Percentiles rank a stretch among this genome's conserved stretches.
These are phyloP conservation scores for Schrankia costaestrigalis DNA, from an alignment of 2,888 invertebrate genomes.

Conservation along the genomic window DNA sequence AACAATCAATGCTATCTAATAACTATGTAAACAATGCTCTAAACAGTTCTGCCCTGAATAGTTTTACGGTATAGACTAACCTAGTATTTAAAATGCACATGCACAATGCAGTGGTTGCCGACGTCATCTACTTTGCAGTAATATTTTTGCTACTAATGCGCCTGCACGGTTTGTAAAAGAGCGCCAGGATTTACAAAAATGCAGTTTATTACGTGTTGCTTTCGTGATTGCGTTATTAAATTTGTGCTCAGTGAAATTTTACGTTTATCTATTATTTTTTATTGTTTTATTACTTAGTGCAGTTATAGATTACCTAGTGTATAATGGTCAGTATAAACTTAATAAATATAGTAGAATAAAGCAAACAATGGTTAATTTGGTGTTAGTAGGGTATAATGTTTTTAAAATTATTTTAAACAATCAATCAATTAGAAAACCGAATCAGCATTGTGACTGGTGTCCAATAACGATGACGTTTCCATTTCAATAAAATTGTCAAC, in stretches of 20 bases:
- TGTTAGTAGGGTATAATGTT: too few species aligned
- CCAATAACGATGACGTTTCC: too few species aligned
- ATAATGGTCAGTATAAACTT: constrained; percentile 23
- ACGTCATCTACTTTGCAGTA: constrained; percentile 79
- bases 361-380: too few species aligned
- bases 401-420: too few species aligned
- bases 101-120: constrained; percentile 75
- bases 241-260: constrained; percentile 35
- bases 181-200: constrained; percentile 65
- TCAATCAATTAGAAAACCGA: too few species aligned
- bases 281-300: constrained; percentile 35
- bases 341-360: background rate
- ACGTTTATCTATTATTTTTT: constrained; percentile 14
- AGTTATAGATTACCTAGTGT: constrained; percentile 9
- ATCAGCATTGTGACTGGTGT: too few species aligned
- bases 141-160: constrained; percentile 77
- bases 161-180: constrained; percentile 66
- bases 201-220: constrained; percentile 58
- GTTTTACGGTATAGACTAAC: constrained; percentile 62
- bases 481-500: constrained; percentile 18
- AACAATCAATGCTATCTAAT: constrained; percentile 10
- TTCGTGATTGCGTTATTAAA: constrained; percentile 48
- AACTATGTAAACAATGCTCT: constrained; percentile 20
- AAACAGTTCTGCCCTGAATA: constrained; percentile 55
- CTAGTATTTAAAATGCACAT: constrained; percentile 75